Percentiles rank a stretch among this genome's conserved stretches.
phyloP scores from a whole-genome alignment of 2,113 vertebrate genomes.

The Megalops atlanticus region DNA sequence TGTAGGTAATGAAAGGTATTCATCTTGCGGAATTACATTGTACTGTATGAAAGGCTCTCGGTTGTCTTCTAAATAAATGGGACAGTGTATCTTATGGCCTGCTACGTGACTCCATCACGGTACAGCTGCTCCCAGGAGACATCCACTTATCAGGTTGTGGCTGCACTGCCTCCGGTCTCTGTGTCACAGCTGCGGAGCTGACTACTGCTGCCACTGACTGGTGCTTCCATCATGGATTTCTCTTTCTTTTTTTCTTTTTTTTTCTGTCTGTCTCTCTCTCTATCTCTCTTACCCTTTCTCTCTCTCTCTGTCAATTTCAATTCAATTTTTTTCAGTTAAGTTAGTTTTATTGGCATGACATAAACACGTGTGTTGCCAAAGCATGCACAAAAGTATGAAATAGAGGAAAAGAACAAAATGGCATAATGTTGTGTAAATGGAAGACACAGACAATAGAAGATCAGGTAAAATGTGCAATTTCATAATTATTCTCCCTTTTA shows the following conservation, averaged over 20 bases:
- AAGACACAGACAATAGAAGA: too few species aligned
- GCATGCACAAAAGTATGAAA: background rate
- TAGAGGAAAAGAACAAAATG: too few species aligned
- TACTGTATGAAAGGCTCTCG: too few species aligned
- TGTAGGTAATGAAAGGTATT: background rate
- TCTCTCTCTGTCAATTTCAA: background rate
- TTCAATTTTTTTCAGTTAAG: too few species aligned
- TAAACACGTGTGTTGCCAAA: background rate
- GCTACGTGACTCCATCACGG: conserved; percentile 5
- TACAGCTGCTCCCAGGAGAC: conserved; percentile 8
- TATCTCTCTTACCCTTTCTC: background rate
- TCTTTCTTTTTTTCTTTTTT: conserved; percentile 16
- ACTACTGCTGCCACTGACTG: background rate
- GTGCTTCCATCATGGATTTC: background rate
- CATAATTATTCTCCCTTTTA: too few species aligned
- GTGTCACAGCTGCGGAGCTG: background rate
- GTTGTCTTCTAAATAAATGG: background rate
- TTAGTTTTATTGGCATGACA: too few species aligned
- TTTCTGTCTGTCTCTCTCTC: background rate
- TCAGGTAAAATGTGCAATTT: too few species aligned
- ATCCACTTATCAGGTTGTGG: background rate
- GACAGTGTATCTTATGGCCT: background rate
- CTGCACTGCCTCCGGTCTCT: background rate
- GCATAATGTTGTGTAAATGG: too few species aligned
- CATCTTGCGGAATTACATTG: background rate